These are phyloP conservation scores for Drosophila kikkawai DNA, from an alignment of 1,140 invertebrate species.

Conservation along the genomic window DNA sequence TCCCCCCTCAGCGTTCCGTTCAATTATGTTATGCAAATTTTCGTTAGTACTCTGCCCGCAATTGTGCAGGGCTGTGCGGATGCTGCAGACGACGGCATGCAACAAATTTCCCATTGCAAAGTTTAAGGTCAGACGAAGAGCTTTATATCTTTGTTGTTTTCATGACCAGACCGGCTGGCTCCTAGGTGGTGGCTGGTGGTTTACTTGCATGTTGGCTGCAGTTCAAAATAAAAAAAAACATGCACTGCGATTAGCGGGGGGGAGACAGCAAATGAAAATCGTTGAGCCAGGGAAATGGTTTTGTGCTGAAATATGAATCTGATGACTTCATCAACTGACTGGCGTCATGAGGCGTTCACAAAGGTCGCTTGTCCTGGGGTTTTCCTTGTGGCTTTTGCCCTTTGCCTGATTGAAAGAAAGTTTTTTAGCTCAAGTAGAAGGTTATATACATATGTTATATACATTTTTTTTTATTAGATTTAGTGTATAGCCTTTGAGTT, in stretches of 20 bases:
- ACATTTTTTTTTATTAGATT: background rate
- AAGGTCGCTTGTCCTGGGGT: constrained; percentile 32
- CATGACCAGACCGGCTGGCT: constrained; percentile 18
- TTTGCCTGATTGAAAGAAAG: constrained; percentile 2
- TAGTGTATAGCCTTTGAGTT: background rate
- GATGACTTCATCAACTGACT: constrained; percentile 66
- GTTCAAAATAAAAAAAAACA: constrained; percentile 19
- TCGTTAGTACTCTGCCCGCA: constrained; percentile 8
- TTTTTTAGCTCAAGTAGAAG: background rate
- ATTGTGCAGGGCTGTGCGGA: constrained; percentile 9
- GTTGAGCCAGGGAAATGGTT: constrained; percentile 32
- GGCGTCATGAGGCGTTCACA: constrained; percentile 37
- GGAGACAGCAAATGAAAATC: constrained; percentile 9
- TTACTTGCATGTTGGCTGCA: constrained; percentile 36
- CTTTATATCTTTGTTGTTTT: constrained; percentile 20
- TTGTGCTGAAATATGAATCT: constrained; percentile 34
- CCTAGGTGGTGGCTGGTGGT: background rate
- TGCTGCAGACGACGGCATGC: constrained; percentile 14
- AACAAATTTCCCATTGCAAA: constrained; percentile 32
- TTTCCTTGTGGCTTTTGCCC: constrained; percentile 26
- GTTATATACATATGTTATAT: too few relatives aligned
- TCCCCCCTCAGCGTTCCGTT: constrained; percentile 1
- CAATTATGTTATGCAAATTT: constrained; percentile 36
- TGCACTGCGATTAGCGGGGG: constrained; percentile 8
- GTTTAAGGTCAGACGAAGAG: constrained; percentile 60